Evolutionary conservation across 2,113 vertebrate species (phyloP).

Genomic region (Lucifuga dentata): DNA sequence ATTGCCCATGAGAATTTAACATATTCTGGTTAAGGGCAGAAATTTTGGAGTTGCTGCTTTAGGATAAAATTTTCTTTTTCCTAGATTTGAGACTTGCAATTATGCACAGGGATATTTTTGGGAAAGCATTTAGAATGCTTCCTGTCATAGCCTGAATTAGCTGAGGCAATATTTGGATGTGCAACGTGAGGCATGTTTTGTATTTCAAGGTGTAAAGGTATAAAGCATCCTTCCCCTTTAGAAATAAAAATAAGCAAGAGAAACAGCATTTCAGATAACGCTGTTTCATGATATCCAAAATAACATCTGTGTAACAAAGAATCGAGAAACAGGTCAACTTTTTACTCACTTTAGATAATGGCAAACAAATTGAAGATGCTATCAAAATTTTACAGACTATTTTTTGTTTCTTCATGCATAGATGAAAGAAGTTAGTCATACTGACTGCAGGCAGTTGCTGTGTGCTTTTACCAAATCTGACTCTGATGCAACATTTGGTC

Average conservation of each 20-base stretch:
- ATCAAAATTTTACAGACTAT: too few relatives aligned
- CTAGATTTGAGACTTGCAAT: slow-evolving; percentile 38
- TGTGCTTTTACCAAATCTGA: slow-evolving; percentile 13
- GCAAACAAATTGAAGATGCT: too few relatives aligned
- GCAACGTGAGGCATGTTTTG: too few relatives aligned
- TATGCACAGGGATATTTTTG: slow-evolving; percentile 25
- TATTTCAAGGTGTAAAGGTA: slow-evolving; percentile 30
- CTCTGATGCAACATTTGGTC: slow-evolving; percentile 59
- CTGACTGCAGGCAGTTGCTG: slow-evolving; percentile 16
- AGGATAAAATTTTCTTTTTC: slow-evolving; percentile 37
- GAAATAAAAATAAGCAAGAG: slow-evolving; percentile 21
- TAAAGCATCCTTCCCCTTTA: slow-evolving; percentile 8
- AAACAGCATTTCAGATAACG: background rate
- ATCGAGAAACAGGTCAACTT: too few relatives aligned
- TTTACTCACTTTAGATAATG: too few relatives aligned
- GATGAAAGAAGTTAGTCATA: slow-evolving; percentile 5
- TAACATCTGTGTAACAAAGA: too few relatives aligned
- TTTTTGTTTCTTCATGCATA: too few relatives aligned
- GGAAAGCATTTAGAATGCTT: slow-evolving; percentile 19
- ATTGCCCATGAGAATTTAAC: slow-evolving; percentile 49
- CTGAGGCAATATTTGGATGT: too few relatives aligned
- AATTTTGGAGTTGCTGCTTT: slow-evolving; percentile 30
- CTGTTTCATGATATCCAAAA: slow-evolving; percentile 7
- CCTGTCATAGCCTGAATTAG: slow-evolving; percentile 37
- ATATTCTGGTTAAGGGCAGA: slow-evolving; percentile 36